Percentiles rank a stretch among this genome's conserved stretches.
These are phyloP conservation scores for Nephrotoma appendiculata DNA, from an alignment of 2,888 invertebrate genomes.

Conservation along the genomic window DNA sequence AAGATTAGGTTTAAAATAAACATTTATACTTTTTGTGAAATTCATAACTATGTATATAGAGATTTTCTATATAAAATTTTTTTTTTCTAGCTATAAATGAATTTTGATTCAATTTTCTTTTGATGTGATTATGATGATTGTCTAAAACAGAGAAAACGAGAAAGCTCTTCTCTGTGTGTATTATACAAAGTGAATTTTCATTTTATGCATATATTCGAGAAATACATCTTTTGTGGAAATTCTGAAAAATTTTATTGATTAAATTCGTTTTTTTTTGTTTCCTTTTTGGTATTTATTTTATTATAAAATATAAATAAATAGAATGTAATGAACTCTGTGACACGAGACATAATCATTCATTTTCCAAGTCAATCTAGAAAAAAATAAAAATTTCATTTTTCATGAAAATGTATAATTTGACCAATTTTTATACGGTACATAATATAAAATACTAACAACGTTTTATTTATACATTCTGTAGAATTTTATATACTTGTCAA, in stretches of 20 bases:
- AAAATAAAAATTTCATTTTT: not conserved
- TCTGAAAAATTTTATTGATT: not conserved
- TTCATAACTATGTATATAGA: not conserved
- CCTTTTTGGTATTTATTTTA: not conserved
- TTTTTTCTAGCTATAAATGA: not conserved
- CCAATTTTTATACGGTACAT: not conserved
- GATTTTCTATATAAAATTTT: not conserved
- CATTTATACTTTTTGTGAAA: not conserved
- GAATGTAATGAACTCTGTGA: conserved; percentile 1
- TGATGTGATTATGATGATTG: not conserved
- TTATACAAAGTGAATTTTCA: not conserved
- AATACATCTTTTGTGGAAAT: not conserved
- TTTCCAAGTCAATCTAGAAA: not conserved
- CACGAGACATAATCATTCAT: conserved; percentile 4
- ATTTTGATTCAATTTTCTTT: not conserved
- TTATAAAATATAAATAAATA: not conserved
- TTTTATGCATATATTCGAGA: not conserved
- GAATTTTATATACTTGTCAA: conserved; percentile 7
- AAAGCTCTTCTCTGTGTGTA: not conserved
- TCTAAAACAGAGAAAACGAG: not conserved
- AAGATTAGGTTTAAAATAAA: not conserved
- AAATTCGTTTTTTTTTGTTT: not conserved
- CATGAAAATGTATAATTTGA: not conserved
- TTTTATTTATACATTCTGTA: not conserved
- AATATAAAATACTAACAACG: not conserved